These are phyloP conservation scores for Epirrita christyi DNA, from an alignment of 2,888 invertebrate species.

Conservation along the genomic window DNA sequence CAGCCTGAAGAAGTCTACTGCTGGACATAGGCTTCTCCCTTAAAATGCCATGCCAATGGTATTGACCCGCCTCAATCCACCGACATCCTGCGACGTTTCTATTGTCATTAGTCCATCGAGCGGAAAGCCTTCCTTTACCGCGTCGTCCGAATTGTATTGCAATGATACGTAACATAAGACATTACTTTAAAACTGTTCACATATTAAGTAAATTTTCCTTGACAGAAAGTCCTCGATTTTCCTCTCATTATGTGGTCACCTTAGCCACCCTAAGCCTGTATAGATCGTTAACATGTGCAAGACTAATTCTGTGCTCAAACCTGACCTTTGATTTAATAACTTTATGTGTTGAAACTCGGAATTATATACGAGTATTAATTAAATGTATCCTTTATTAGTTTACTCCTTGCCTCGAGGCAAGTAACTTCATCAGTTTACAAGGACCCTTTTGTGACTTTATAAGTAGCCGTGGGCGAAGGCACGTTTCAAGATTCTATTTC, in stretches of 20 bases:
- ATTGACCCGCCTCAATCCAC: too few species aligned
- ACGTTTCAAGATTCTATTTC: constrained; percentile 3
- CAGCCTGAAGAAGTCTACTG: too few species aligned
- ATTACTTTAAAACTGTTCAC: too few species aligned
- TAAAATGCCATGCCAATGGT: too few species aligned
- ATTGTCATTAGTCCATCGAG: too few species aligned
- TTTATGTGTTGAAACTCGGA: constrained; percentile 52
- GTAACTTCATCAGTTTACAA: constrained; percentile 1
- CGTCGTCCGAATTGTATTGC: too few species aligned
- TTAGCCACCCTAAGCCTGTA: constrained; percentile 41
- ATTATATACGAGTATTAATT: constrained; percentile 46
- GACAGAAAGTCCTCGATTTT: background rate
- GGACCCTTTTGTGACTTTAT: constrained; percentile 13
- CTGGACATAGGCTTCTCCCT: too few species aligned
- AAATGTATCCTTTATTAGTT: constrained; percentile 51
- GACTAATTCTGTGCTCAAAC: constrained; percentile 52
- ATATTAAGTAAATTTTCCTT: too few species aligned
- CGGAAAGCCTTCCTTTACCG: too few species aligned
- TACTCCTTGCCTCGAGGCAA: background rate
- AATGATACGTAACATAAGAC: too few species aligned
- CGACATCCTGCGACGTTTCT: too few species aligned
- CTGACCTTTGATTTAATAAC: constrained; percentile 60
- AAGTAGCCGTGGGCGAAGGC: constrained; percentile 8
- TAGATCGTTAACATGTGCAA: constrained; percentile 56
- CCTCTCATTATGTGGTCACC: constrained; percentile 27